Conservation (phyloP, 2,888 invertebrate species). For the Halocaridina rubra region DNA sequence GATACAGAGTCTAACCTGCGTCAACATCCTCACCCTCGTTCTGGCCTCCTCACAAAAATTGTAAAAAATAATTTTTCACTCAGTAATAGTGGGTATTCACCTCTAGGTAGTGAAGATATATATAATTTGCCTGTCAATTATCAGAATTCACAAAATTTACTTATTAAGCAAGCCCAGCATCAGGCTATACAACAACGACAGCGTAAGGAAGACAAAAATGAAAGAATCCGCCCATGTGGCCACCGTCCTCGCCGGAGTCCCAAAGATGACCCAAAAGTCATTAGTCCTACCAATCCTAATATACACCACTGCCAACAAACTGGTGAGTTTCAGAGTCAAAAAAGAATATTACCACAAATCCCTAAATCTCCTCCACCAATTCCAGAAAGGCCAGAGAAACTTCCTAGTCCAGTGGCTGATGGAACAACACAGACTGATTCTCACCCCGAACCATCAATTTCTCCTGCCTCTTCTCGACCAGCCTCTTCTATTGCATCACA, state of each 20-base stretch:
- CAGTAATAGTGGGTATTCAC: constrained; percentile 16
- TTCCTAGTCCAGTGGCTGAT: constrained; percentile 1
- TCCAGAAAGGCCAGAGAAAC: not conserved
- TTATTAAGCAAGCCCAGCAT: constrained; percentile 10
- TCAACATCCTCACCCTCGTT: not conserved
- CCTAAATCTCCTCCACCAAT: not conserved
- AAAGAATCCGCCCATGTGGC: constrained; percentile 43
- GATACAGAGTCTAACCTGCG: constrained; percentile 3
- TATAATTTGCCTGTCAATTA: not conserved
- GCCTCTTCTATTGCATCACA: constrained; percentile 52
- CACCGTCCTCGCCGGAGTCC: constrained; percentile 42
- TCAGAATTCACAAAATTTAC: not conserved
- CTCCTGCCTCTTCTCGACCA: constrained; percentile 43
- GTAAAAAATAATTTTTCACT: constrained; percentile 40
- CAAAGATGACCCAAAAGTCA: constrained; percentile 11
- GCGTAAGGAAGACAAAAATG: not conserved
- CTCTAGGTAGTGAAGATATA: constrained; percentile 40
- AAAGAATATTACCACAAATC: not conserved
- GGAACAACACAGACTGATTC: constrained; percentile 42
- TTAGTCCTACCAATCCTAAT: not conserved
- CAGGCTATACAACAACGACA: not conserved
- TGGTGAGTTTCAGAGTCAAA: not conserved
- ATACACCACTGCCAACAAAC: not conserved
- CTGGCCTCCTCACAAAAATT: constrained; percentile 36
- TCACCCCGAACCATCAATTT: not conserved